Evolutionary conservation across 2,797 vertebrate species (phyloP), one percentile per base, ranked within the genome.

Genomic region (Dryobates pubescens): DNA sequence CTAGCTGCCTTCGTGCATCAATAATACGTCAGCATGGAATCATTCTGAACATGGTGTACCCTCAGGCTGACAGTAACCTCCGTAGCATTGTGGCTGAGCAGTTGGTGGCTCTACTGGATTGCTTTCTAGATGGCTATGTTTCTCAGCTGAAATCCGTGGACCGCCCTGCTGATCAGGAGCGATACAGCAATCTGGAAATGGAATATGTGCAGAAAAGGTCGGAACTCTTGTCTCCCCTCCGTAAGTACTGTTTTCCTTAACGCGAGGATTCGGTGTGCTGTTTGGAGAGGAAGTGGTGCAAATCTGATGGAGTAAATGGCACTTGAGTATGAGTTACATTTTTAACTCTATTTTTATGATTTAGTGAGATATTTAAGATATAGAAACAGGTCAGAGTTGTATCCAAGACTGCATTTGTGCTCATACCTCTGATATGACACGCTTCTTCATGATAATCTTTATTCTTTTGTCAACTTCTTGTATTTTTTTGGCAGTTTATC

Each of bases 141-240:
- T 97, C 98, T 27, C 99, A 99, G 97, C 98, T 99, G 2, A 98
- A 96, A 53, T 99, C 99, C 3, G 96, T 99, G 89, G 98, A 98
- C 75, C 97, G 95, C 38, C 97, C 98, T 22, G 93, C 91, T 30
- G 98, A 98, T 17, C 98, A 98, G 85, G 98, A 99, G 59, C 98
- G 98, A 70, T 99, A 99, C 71, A 97, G 94, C 96, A 97, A 67
- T 54, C 94, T 99, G 92, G 99, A 99, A 93, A 97, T 98, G 96
- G 99, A 99, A 61, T 99, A 99, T 64, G 96, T 97, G 3, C 99
- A 99, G 95, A 98, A 97, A 4, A 98, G 99, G 95, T 97, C 98
- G 0, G 98, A 98, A 53, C 97, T 99, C 59, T 87, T 99, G 34
- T 88, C 97, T 8, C 98, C 98, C 3, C 96, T 99, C 20, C 75